phyloP scores from a whole-genome alignment of 2,888 invertebrate genomes.

The Neoitamus cyanurus region DNA sequence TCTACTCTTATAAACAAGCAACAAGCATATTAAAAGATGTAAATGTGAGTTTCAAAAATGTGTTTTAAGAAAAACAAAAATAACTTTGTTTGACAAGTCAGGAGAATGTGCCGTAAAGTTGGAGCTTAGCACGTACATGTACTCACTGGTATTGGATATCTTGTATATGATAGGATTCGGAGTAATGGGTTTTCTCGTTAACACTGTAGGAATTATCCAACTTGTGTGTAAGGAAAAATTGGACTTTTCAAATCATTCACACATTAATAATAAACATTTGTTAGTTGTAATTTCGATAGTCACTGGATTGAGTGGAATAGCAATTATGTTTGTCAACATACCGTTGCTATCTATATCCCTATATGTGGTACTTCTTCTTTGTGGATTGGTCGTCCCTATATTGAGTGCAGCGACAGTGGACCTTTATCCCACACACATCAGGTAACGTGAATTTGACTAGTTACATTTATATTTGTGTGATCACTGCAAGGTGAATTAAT shows the following conservation, averaged over 20 bases:
- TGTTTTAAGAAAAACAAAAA: neutral
- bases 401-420: slow-evolving; percentile 62
- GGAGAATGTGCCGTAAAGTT: neutral
- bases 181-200: slow-evolving; percentile 59
- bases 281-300: slow-evolving; percentile 55
- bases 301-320: slow-evolving; percentile 57
- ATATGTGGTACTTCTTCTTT: slow-evolving; percentile 57
- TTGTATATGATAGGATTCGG: slow-evolving; percentile 59
- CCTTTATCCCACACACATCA: slow-evolving; percentile 61
- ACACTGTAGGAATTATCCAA: slow-evolving; percentile 56
- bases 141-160: slow-evolving; percentile 58
- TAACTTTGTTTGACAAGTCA: neutral
- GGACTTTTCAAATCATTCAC: no score
- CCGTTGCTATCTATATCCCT: slow-evolving; percentile 59
- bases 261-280: neutral
- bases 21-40: neutral
- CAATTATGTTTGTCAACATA: slow-evolving; percentile 54
- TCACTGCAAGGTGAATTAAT: no score
- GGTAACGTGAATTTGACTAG: no score
- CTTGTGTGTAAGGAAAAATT: slow-evolving; percentile 59
- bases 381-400: slow-evolving; percentile 59
- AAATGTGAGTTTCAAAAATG: neutral
- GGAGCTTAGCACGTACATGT: slow-evolving; percentile 58
- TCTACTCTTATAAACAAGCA: slow-evolving; percentile 51
- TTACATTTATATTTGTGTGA: no score